Conservation (phyloP, 2,113 vertebrate genomes). For the Peromyscus californicus region DNA sequence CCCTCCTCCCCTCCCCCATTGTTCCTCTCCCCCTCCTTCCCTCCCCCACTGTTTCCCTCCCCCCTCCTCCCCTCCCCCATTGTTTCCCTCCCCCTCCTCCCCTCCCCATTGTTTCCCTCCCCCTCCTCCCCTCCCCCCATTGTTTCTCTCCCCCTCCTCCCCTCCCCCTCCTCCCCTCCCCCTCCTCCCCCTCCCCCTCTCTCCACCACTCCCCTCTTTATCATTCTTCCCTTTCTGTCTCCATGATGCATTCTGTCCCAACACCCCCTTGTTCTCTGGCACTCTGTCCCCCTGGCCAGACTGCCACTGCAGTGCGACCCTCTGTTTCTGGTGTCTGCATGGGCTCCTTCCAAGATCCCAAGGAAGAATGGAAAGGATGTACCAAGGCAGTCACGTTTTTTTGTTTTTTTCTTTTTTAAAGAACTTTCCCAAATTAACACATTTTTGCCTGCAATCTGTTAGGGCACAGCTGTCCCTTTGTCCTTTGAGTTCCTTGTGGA, state of each 20-base stretch:
- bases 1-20: not conserved
- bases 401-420: not conserved
- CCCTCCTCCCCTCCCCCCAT: not conserved
- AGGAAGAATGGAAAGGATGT: not conserved
- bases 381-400: not conserved
- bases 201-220: no score
- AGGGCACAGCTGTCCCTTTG: not conserved
- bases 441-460: not conserved
- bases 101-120: not conserved
- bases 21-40: no score
- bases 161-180: no score
- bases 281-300: not conserved
- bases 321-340: not conserved
- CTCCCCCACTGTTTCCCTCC: no score
- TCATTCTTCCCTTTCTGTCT: not conserved
- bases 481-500: not conserved
- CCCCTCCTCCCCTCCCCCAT: not conserved
- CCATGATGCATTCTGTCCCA: no score
- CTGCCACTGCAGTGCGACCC: no score
- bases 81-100: no score
- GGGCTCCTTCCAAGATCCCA: not conserved
- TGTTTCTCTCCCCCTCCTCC: no score
- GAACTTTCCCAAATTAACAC: slow-evolving; percentile 4
- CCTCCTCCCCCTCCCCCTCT: not conserved
- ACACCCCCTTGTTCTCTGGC: not conserved